Base-by-base conservation (phyloP, 1,140 invertebrate species). In the Ceratoteleas bidentatus region DNA sequence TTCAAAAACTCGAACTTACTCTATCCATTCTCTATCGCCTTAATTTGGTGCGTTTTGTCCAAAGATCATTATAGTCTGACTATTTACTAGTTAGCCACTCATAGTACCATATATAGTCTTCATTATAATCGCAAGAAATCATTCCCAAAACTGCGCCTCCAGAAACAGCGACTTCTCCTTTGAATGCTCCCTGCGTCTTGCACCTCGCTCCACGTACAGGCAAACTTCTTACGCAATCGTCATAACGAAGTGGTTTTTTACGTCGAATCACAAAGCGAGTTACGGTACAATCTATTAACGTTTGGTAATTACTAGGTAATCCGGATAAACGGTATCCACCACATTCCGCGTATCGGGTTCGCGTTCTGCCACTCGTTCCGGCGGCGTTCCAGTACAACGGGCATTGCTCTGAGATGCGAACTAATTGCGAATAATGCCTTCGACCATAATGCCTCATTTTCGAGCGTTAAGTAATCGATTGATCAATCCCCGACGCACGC, bases 301-400 rank as follows among this genome's bases (percentile, higher is more conserved):
- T 75, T 81, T 70, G 58, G 53, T 81, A 81, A 81, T 81, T 81
- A 75, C 70, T 75, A 40, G 60, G 65, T 70, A 75, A 81, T 81
- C 65, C 64, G 61, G 70, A 81, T 81, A 74, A 74, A 69, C 77
- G 77, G 77, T 81, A 81, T 74, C 49, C 58, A 61, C n/a, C 65
- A 64, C 78, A 81, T 81, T 75, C 78, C 69, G 58, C 64, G 38
- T 74, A 81, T 81, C 60, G 65, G 15, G 58, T 81, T 74, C 33
- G 68, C 69, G 70, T 66, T 40, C 61, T 50, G 47, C 40, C 40
- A 52, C 47, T 77, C 74, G 58, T 38, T 66, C 56, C 43, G 64
- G 57, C 45, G 40, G 34, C 74, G 64, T 73, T 79, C 77, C 62
- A 64, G 33, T 64, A 80, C 60, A 73, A 68, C 77, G 62, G 56